These are phyloP conservation scores for Mus minutoides DNA, from an alignment of 2,797 vertebrate species.

Conservation along the genomic window DNA sequence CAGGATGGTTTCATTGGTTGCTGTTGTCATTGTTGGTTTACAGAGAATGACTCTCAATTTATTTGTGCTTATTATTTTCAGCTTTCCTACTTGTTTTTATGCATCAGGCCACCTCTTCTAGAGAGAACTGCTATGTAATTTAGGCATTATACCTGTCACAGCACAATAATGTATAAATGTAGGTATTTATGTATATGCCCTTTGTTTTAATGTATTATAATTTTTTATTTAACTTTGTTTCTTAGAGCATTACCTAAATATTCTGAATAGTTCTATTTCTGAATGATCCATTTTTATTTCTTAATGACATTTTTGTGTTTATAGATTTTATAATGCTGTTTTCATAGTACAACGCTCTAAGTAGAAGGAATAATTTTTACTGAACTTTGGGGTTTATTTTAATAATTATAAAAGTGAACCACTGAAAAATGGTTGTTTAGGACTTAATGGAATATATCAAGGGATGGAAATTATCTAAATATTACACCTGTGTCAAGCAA, in stretches of 20 bases:
- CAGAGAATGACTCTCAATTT: not conserved
- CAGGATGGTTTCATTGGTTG: not conserved
- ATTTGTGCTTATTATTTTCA: not conserved
- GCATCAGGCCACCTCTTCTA: not conserved
- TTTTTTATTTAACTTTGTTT: conserved; percentile 40
- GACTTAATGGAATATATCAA: not conserved
- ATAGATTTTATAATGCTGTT: not conserved
- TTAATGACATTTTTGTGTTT: not conserved
- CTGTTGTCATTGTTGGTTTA: not conserved
- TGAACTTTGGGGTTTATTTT: not conserved
- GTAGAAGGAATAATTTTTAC: not conserved
- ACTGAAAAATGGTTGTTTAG: conserved; percentile 16
- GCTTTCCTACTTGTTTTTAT: not conserved
- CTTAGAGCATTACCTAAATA: not conserved
- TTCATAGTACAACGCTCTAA: not conserved
- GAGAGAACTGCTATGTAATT: not conserved
- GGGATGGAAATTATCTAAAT: not conserved
- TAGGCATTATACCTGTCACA: not conserved
- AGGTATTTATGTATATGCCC: not conserved
- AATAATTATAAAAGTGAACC: not conserved
- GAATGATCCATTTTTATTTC: not conserved
- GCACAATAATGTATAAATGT: not conserved
- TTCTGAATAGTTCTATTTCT: conserved; percentile 40
- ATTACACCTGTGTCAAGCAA: not conserved
- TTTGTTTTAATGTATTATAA: conserved; percentile 12